Percentiles rank a stretch among this genome's conserved stretches.
These are phyloP conservation scores for Amphiprion ocellaris DNA, from an alignment of 2,113 vertebrate species.

Conservation along the genomic window DNA sequence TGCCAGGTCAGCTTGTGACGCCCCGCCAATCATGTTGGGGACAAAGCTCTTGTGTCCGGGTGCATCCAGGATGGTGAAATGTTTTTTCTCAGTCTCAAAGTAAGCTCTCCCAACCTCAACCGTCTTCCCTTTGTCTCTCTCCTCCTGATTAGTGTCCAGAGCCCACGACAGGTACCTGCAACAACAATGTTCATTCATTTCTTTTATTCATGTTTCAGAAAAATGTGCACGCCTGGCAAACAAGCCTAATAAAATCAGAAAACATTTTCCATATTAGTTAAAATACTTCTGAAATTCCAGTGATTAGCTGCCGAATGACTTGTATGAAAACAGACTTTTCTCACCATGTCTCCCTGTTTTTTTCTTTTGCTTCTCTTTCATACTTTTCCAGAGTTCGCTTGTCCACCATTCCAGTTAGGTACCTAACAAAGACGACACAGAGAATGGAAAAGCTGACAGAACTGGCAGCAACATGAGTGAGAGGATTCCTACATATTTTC, in stretches of 20 bases:
- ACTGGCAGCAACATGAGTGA: fast-evolving
- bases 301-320: background rate
- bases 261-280: background rate
- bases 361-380: constrained; percentile 99
- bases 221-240: background rate
- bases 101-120: constrained; percentile 98
- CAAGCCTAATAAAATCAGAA: background rate
- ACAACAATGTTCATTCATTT: fast-evolving
- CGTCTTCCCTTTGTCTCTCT: constrained; percentile 99
- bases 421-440: constrained; percentile 83
- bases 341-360: constrained; percentile 99
- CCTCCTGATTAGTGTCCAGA: constrained; percentile 99
- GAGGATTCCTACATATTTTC: no score
- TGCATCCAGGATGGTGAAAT: constrained; percentile 98
- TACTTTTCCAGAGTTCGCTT: constrained; percentile 99
- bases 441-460: background rate
- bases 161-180: constrained; percentile 98
- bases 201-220: background rate
- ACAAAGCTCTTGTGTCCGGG: constrained; percentile 99
- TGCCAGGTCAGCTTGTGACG: constrained; percentile 97
- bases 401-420: constrained; percentile 99
- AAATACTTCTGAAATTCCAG: no score
- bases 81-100: constrained; percentile 99
- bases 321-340: background rate
- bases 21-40: constrained; percentile 99